Conservation (phyloP, 2,113 vertebrate species). For the Sus scrofa region DNA sequence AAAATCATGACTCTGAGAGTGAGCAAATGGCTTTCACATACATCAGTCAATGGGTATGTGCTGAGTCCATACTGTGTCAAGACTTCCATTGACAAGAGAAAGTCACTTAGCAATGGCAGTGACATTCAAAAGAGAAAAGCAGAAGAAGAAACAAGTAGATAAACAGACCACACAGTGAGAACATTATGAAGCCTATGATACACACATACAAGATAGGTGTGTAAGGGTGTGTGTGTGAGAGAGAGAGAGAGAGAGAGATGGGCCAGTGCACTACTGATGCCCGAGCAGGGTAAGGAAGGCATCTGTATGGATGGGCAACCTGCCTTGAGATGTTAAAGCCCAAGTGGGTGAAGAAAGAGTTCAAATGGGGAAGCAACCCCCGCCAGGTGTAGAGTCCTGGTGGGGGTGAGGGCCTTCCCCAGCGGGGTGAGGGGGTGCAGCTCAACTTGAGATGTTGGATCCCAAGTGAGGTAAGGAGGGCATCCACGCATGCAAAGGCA, state of each 20-base stretch:
- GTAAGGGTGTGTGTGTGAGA: neutral
- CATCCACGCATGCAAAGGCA: too few relatives aligned
- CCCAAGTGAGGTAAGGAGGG: neutral
- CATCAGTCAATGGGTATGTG: accelerated
- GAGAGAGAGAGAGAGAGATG: neutral
- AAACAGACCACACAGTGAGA: neutral
- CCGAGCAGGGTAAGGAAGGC: neutral
- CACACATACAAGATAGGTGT: neutral
- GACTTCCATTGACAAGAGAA: neutral
- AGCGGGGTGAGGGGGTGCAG: neutral
- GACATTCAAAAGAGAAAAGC: neutral
- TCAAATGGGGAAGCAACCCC: neutral
- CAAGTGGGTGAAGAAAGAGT: neutral
- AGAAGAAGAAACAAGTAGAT: neutral
- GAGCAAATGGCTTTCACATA: neutral
- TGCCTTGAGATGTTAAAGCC: neutral
- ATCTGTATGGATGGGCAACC: too few relatives aligned
- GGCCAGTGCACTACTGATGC: neutral
- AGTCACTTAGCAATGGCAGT: neutral
- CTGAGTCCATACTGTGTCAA: neutral
- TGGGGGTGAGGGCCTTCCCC: neutral
- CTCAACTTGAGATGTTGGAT: accelerated
- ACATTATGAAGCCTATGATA: neutral
- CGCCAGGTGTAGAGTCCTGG: neutral
- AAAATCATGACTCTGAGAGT: neutral